phyloP scores from a whole-genome alignment of 2,113 vertebrate species.

The Embiotoca jacksoni region DNA sequence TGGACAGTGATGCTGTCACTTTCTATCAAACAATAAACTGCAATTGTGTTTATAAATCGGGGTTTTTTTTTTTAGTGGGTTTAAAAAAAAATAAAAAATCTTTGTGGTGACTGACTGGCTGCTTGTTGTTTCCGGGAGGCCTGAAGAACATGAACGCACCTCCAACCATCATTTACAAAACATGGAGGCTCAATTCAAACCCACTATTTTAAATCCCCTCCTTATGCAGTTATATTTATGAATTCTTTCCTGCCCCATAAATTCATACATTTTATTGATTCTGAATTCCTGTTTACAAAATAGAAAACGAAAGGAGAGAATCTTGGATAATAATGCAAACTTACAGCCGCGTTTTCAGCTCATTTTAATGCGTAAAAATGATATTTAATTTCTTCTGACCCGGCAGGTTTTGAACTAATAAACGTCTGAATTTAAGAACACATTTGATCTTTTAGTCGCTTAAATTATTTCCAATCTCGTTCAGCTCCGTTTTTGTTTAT shows the following conservation, averaged over 20 bases:
- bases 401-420: background rate
- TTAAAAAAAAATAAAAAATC: background rate
- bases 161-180: background rate
- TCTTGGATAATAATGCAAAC: background rate
- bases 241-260: background rate
- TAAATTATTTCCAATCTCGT: background rate
- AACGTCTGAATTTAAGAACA: background rate
- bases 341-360: too few relatives aligned
- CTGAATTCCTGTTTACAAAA: background rate
- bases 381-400: background rate
- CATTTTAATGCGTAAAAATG: background rate
- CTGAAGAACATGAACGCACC: background rate
- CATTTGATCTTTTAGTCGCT: accelerated
- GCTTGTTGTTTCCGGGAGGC: background rate
- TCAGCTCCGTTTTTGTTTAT: background rate
- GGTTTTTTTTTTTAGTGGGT: too few relatives aligned
- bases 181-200: background rate
- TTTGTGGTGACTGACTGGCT: background rate
- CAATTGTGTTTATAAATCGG: background rate
- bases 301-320: background rate
- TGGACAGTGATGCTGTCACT: background rate
- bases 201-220: background rate
- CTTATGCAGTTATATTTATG: background rate
- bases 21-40: background rate
- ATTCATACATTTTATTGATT: background rate